phyloP scores from a whole-genome alignment of 2,888 invertebrate genomes.

The Bugulina stolonifera region DNA sequence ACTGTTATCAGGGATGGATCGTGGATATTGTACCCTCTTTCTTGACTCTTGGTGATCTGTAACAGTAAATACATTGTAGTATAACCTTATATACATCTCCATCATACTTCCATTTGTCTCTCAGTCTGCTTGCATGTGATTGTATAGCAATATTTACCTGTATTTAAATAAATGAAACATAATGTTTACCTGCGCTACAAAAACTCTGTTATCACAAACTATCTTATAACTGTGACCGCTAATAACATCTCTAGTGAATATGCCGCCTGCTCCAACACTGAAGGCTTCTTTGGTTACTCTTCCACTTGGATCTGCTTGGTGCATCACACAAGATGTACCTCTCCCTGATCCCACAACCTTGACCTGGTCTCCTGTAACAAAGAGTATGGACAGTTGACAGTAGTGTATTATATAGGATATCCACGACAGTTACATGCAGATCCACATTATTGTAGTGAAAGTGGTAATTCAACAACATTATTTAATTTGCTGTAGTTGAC shows the following conservation, averaged over 20 bases:
- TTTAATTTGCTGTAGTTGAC: too few relatives aligned
- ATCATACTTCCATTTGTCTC: too few relatives aligned
- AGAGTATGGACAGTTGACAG: neutral
- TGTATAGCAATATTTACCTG: too few relatives aligned
- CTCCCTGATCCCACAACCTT: neutral
- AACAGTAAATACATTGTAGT: too few relatives aligned
- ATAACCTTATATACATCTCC: too few relatives aligned
- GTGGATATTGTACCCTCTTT: conserved; percentile 10
- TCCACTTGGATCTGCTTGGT: neutral
- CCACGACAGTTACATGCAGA: too few relatives aligned
- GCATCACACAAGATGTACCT: neutral
- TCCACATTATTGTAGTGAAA: too few relatives aligned
- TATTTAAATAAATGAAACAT: too few relatives aligned
- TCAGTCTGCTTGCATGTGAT: too few relatives aligned
- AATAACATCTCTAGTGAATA: conserved; percentile 12
- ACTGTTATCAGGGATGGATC: conserved; percentile 18
- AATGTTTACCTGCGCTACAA: conserved; percentile 1
- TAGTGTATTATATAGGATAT: too few relatives aligned
- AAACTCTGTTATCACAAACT: neutral
- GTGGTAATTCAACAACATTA: too few relatives aligned
- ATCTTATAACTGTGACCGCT: neutral
- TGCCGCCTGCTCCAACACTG: neutral
- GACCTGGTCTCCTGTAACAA: conserved; percentile 2
- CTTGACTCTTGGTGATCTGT: conserved; percentile 25
- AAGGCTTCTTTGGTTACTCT: neutral